phyloP scores from a whole-genome alignment of 2,797 vertebrate species.

The Poeciliopsis infans region DNA sequence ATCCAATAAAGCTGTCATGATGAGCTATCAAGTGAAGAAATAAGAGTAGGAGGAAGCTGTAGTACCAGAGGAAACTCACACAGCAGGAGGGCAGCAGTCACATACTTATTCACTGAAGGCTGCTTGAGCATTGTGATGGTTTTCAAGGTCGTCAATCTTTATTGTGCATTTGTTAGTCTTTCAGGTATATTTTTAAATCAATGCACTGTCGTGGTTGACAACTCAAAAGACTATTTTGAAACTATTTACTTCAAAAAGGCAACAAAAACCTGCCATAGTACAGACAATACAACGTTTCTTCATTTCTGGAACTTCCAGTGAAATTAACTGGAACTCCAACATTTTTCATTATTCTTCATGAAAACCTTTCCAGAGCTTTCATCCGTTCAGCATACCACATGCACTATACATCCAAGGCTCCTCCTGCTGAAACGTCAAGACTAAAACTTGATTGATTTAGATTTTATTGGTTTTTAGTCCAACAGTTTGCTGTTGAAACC shows the following conservation, averaged over 20 bases:
- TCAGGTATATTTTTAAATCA: neutral
- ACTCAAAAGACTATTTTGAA: neutral
- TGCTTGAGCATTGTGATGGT: neutral
- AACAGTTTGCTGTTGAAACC: neutral
- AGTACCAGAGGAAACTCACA: neutral
- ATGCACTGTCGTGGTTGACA: neutral
- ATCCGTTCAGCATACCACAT: no score
- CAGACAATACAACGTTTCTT: no score
- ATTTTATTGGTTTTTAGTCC: neutral
- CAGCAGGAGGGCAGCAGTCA: neutral
- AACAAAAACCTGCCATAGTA: neutral
- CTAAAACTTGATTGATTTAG: neutral
- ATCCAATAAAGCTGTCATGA: neutral
- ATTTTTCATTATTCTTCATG: no score
- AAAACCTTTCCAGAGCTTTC: no score
- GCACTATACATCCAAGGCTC: no score
- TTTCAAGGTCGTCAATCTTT: neutral
- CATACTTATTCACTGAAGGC: neutral
- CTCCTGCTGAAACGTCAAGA: neutral
- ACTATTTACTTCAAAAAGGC: neutral
- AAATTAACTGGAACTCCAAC: no score
- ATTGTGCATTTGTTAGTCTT: neutral
- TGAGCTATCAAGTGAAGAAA: neutral
- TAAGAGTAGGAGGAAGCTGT: neutral
- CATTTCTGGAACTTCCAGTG: no score